Conservation (phyloP, 2,888 invertebrate species). For the Spatulosminthurus flaviceps region DNA sequence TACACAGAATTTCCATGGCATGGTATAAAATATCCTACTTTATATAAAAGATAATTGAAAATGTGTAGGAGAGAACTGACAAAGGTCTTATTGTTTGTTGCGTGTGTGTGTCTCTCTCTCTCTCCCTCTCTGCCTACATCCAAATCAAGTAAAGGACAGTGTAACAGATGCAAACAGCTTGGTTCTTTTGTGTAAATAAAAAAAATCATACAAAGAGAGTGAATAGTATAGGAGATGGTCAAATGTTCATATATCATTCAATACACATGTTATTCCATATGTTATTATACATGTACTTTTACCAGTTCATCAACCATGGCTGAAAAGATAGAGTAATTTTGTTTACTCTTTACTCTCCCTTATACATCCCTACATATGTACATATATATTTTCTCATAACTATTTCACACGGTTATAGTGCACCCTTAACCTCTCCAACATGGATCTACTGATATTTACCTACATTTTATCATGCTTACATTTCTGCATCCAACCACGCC, state of each 20-base stretch:
- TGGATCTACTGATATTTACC: background rate
- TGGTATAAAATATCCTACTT: too few relatives aligned
- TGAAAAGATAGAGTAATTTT: background rate
- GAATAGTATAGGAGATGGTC: too few relatives aligned
- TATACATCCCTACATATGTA: background rate
- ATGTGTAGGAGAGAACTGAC: too few relatives aligned
- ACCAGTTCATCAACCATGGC: background rate
- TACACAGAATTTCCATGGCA: too few relatives aligned
- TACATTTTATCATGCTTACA: background rate
- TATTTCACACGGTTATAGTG: slow-evolving; percentile 1
- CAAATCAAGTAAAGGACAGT: background rate
- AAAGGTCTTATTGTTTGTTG: too few relatives aligned
- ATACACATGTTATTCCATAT: too few relatives aligned
- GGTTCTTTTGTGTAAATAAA: background rate
- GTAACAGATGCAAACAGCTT: background rate
- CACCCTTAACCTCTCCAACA: slow-evolving; percentile 41
- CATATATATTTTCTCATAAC: background rate
- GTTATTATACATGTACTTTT: too few relatives aligned
- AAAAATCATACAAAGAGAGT: too few relatives aligned
- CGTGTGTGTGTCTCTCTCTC: too few relatives aligned
- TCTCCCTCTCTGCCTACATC: too few relatives aligned
- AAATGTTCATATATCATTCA: too few relatives aligned
- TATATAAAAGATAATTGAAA: too few relatives aligned
- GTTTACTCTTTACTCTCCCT: background rate
- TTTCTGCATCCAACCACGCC: slow-evolving; percentile 18